Base-by-base conservation (phyloP, 2,113 vertebrate species). In the Myiopsitta monachus region DNA sequence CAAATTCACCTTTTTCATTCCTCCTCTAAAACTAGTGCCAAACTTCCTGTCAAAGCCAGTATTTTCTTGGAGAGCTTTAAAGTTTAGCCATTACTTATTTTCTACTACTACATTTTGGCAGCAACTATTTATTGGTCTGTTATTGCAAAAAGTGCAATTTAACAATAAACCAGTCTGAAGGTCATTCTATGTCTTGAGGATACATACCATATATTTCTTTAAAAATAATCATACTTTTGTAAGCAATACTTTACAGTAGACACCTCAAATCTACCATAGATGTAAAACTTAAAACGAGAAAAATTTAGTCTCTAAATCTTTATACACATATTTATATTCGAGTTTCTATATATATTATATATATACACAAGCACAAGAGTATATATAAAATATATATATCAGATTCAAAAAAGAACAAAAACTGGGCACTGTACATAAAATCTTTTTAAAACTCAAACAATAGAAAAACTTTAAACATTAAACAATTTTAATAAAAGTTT, bases 401-500 rank as follows among this genome's bases (percentile, higher is more conserved):
- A 98, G 97, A 97, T 98, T 98, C 97, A 93, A 98, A 98, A 98
- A 97, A 97, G 97, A 98, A 98, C 98, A 98, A 98, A 98, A 98
- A 97, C 96, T 97, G 98, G 97, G 98, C 96, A 98, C 98, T 98
- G 97, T 98, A 98, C 98, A 98, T 98, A 97, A 98, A 98, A 96
- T 97, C 96, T 98, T 98, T 98, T 98, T 98, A 98, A 98, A 98
- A 98, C 98, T 98, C 98, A 98, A 98, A 99, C 98, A 98, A 98
- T 98, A 98, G 98, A 98, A 98, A 98, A 98, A 98, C 98, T 99
- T 99, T 98, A 99, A 99, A 99, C 98, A 99, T 99, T 99, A 99
- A 99, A 98, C 98, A 98, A 98, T 98, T 98, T 99, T 98, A 98
- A 98, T 98, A 98, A 98, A 98, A 98, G 98, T 99, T 98, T 99